Base-by-base conservation (phyloP, 2,113 vertebrate genomes). In the Oryzias curvinotus region DNA sequence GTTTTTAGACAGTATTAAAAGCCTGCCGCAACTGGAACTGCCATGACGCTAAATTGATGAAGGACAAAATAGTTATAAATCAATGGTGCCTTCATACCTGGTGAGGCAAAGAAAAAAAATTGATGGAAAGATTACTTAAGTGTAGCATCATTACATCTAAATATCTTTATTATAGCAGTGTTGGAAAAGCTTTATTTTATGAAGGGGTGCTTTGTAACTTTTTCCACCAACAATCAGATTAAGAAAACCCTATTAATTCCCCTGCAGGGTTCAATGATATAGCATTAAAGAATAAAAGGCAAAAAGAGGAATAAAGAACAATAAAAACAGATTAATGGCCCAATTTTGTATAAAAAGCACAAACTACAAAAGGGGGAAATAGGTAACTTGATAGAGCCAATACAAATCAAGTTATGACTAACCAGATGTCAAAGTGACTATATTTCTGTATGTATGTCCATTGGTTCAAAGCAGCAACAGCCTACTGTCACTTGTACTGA, bases 121-220 rank as follows among this genome's bases (percentile, higher is more conserved):
- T 56, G 73, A 78, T 80, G 71, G 44, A 76, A 36, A 60, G 23
- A 14, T 68, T 48, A 66, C 61, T 68, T 59, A 25, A 58, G 79
- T 79, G 87, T 89, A 84, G 87, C 85, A 86, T 86, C 57, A 57
- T 50, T 57, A 81, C 62, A 82, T 73, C 62, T 80, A 65, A 36
- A 72, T 74, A 75, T 58, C 71, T 72, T 75, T 82, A 84, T 87
- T 78, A 87, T 80, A 80, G 81, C 77, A 81, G 82, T 81, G 69
- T 80, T 65, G 80, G 2, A 49, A 67, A 82, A 65, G 75, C 80
- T 89, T 86, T 80, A 73, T 74, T 81, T 69, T 60, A 52, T 36
- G 59, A 51, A 51, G 52, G 67, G 68, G 81, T 73, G 57, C 48
- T 28, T 77, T 72, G 25, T 54, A 70, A 52, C 21, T 71, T 69